Percentiles rank a stretch among this genome's conserved stretches.
Conservation (phyloP, 2,888 invertebrate species). For the Diplolepis rosae region DNA sequence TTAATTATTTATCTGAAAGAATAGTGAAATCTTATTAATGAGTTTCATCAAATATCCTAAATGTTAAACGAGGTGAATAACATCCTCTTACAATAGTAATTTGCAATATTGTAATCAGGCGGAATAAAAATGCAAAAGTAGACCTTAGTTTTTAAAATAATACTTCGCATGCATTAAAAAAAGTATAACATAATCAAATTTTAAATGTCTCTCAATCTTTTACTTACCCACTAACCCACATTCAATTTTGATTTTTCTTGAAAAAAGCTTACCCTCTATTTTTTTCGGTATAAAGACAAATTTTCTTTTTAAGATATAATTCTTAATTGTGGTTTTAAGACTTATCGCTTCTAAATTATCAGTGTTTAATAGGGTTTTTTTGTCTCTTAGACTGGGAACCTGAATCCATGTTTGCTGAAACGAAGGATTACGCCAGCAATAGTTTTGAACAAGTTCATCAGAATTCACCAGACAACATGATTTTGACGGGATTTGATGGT, state of each 20-base stretch:
- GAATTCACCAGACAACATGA: not conserved
- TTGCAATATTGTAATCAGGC: not conserved
- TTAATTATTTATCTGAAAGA: too few species aligned
- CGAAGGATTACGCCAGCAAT: slow-evolving; percentile 47
- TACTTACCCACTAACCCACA: not conserved
- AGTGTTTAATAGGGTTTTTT: not conserved
- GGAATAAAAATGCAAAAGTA: not conserved
- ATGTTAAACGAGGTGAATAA: too few species aligned
- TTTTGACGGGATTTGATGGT: not conserved
- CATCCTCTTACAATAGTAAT: too few species aligned
- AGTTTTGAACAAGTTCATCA: slow-evolving; percentile 56
- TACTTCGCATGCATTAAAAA: not conserved
- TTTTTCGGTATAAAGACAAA: not conserved
- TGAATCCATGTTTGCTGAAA: not conserved
- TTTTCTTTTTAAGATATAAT: not conserved
- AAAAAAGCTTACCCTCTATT: not conserved
- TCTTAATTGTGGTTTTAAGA: not conserved
- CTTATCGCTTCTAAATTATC: not conserved
- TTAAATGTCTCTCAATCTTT: not conserved
- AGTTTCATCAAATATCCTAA: too few species aligned
- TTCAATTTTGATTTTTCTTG: not conserved
- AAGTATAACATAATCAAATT: not conserved
- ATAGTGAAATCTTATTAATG: too few species aligned
- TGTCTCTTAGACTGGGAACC: slow-evolving; percentile 42
- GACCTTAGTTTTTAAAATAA: too few species aligned